These are phyloP conservation scores for Charina bottae DNA, from an alignment of 2,113 vertebrate species.

Conservation along the genomic window DNA sequence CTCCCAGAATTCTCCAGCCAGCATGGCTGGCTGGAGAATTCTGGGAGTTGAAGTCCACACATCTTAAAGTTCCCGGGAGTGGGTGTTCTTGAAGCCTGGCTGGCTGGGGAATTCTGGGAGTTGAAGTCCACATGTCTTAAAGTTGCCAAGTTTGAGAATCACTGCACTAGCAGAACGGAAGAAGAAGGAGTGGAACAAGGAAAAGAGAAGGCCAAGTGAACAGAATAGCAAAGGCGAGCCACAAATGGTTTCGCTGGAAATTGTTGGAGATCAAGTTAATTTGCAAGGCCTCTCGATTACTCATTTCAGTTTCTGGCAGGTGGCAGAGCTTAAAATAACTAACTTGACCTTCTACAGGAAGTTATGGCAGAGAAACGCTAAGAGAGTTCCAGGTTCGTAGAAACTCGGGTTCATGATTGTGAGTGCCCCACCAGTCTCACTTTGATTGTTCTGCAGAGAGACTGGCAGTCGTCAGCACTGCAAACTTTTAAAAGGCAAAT, in stretches of 20 bases:
- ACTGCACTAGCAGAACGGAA: background rate
- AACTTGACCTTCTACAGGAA: constrained; percentile 14
- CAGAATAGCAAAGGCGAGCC: background rate
- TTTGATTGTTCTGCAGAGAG: background rate
- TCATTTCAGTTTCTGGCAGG: constrained; percentile 21
- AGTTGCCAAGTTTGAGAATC: background rate
- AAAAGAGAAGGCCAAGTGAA: background rate
- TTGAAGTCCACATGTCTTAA: background rate
- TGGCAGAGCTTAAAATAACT: background rate
- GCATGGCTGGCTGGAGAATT: too few relatives aligned
- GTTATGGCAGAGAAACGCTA: background rate
- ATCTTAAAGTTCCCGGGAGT: too few relatives aligned
- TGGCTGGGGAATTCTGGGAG: too few relatives aligned
- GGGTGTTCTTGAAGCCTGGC: too few relatives aligned
- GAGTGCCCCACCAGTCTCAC: too few relatives aligned
- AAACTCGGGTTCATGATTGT: background rate
- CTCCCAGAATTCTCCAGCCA: too few relatives aligned
- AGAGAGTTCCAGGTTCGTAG: background rate
- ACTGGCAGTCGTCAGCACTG: too few relatives aligned
- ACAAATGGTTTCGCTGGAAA: background rate
- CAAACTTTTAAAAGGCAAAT: background rate
- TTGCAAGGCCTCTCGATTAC: background rate
- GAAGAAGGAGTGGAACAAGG: background rate
- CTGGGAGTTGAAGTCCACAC: too few relatives aligned
- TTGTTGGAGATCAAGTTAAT: background rate